phyloP scores from a whole-genome alignment of 1,140 invertebrate species.

The Phortica variegata region DNA sequence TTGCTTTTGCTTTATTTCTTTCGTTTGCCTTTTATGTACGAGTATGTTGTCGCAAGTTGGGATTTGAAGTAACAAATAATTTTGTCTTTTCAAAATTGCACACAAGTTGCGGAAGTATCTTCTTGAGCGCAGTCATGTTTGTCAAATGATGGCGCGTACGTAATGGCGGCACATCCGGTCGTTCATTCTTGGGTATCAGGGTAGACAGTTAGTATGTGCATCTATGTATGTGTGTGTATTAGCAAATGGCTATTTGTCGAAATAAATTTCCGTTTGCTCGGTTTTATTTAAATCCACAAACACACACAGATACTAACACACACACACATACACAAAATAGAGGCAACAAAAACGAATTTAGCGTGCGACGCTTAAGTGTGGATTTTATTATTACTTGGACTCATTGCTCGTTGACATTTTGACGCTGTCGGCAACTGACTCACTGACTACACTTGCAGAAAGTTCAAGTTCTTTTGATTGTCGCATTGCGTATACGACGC shows the following conservation, averaged over 20 bases:
- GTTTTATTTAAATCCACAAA: constrained; percentile 52
- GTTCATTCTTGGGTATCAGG: too few species aligned
- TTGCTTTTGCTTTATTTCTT: too few species aligned
- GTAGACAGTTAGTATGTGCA: too few species aligned
- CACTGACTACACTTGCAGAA: constrained; percentile 25
- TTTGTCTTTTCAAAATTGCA: too few species aligned
- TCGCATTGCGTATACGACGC: constrained; percentile 39
- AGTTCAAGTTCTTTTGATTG: constrained; percentile 53
- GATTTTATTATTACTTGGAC: constrained; percentile 55
- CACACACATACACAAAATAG: constrained; percentile 12
- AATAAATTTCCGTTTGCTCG: constrained; percentile 44
- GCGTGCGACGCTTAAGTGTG: constrained; percentile 48
- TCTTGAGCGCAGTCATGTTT: too few species aligned
- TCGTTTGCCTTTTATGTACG: too few species aligned
- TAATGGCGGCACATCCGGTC: constrained; percentile 50
- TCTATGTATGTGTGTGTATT: constrained; percentile 22
- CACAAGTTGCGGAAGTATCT: too few species aligned
- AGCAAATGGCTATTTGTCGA: constrained; percentile 54
- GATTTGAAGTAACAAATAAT: too few species aligned
- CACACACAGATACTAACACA: constrained; percentile 14
- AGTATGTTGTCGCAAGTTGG: too few species aligned
- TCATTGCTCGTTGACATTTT: constrained; percentile 46
- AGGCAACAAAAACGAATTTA: constrained; percentile 17
- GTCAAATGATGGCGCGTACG: too few species aligned
- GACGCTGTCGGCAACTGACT: constrained; percentile 43